Conservation (phyloP, 2,113 vertebrate species). For the Octodon degus region DNA sequence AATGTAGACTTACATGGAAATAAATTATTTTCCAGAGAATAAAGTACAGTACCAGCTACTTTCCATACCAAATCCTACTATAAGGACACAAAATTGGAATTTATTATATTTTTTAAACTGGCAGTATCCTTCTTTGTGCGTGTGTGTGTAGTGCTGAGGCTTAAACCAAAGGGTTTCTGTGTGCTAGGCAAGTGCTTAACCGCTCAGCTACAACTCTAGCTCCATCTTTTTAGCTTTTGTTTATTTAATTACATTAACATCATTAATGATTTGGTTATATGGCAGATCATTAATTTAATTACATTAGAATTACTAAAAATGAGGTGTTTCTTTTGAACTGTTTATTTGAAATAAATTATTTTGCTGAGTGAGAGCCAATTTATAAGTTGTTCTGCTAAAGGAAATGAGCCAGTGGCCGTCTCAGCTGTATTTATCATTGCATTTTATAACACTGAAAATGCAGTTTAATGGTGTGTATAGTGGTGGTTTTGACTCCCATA, state of each 20-base stretch:
- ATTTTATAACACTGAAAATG: slow-evolving; percentile 38
- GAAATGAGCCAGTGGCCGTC: neutral
- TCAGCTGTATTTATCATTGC: slow-evolving; percentile 49
- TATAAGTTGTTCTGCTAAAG: slow-evolving; percentile 53
- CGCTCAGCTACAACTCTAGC: neutral
- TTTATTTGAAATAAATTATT: slow-evolving; percentile 46
- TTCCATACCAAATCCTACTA: neutral
- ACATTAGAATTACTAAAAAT: slow-evolving; percentile 56
- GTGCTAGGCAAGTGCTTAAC: neutral
- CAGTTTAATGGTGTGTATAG: neutral
- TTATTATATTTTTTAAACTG: neutral
- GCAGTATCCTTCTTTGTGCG: neutral
- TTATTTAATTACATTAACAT: slow-evolving; percentile 7
- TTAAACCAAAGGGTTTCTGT: neutral
- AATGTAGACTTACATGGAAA: slow-evolving; percentile 9
- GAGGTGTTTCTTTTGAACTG: slow-evolving; percentile 32
- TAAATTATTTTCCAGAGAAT: slow-evolving; percentile 43
- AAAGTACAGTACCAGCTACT: neutral
- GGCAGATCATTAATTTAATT: slow-evolving; percentile 31
- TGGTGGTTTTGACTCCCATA: neutral
- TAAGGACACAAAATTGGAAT: slow-evolving; percentile 16
- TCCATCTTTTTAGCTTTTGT: neutral
- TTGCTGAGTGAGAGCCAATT: slow-evolving; percentile 24
- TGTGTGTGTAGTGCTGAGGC: neutral
- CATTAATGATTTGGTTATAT: slow-evolving; percentile 30